These are phyloP conservation scores for Pachyseris speciosa DNA, from an alignment of 64 coral and sea anemone species.

Conservation along the genomic window DNA sequence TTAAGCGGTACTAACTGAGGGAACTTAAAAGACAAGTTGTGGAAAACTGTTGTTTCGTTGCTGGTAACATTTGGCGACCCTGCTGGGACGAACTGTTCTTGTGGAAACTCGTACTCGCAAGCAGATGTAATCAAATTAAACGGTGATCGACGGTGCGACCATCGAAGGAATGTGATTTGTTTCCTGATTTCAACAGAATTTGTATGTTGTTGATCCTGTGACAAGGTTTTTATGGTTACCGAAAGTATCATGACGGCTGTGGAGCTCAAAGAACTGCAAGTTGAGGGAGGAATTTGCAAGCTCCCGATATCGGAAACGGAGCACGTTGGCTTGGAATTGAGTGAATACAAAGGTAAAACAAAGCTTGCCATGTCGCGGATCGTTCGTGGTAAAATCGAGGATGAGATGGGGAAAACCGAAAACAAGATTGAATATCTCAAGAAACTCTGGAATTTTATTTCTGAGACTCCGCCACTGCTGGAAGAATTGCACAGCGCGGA, in stretches of 20 bases:
- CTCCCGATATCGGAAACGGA: neutral
- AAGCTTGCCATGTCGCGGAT: conserved; percentile 11
- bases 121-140: neutral
- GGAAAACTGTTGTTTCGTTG: too few relatives aligned
- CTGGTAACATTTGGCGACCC: neutral
- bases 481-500: neutral
- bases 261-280: too few relatives aligned
- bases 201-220: too few relatives aligned
- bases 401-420: neutral
- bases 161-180: too few relatives aligned
- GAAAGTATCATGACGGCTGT: too few relatives aligned
- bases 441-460: neutral
- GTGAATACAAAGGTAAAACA: neutral
- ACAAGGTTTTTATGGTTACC: too few relatives aligned
- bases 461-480: neutral
- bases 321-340: neutral
- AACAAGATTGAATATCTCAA: neutral
- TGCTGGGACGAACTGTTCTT: neutral
- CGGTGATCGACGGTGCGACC: neutral
- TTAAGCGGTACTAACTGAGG: too few relatives aligned
- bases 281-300: too few relatives aligned
- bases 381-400: neutral
- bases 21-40: too few relatives aligned
- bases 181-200: too few relatives aligned
- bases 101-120: neutral